Conservation (phyloP, 2,797 vertebrate genomes). For the Pangasius sanitwongsei region DNA sequence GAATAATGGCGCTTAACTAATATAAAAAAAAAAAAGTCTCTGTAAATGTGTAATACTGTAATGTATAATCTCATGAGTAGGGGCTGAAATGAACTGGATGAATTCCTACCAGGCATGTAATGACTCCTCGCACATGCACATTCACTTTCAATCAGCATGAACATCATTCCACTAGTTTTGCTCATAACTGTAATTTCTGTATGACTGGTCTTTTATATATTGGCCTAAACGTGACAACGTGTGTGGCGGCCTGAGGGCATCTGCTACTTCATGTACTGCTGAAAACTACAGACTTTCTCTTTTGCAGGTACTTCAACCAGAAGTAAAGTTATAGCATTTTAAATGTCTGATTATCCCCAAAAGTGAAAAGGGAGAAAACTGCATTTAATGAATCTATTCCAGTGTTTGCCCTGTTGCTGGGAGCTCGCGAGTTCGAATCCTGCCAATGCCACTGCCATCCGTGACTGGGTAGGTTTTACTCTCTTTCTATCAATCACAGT, state of each 20-base stretch:
- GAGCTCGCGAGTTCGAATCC: background rate
- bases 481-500: background rate
- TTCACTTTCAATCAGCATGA: too few relatives aligned
- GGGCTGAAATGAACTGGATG: background rate
- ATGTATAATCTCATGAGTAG: background rate
- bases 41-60: too few relatives aligned
- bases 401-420: background rate
- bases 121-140: background rate
- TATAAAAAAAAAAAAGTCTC: background rate
- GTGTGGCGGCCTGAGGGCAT: background rate
- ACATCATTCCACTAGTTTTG: background rate
- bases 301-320: background rate
- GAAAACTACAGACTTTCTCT: background rate
- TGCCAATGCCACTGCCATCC: too few relatives aligned
- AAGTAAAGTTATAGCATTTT: background rate
- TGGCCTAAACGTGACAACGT: background rate
- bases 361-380: background rate
- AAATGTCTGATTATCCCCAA: background rate
- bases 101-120: background rate
- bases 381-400: too few relatives aligned
- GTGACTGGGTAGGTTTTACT: background rate
- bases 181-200: background rate
- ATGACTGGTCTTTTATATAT: background rate
- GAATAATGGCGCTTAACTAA: background rate
- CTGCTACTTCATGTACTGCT: background rate